Base-by-base conservation (phyloP, 2,113 vertebrate species). In the Tinamus guttatus region DNA sequence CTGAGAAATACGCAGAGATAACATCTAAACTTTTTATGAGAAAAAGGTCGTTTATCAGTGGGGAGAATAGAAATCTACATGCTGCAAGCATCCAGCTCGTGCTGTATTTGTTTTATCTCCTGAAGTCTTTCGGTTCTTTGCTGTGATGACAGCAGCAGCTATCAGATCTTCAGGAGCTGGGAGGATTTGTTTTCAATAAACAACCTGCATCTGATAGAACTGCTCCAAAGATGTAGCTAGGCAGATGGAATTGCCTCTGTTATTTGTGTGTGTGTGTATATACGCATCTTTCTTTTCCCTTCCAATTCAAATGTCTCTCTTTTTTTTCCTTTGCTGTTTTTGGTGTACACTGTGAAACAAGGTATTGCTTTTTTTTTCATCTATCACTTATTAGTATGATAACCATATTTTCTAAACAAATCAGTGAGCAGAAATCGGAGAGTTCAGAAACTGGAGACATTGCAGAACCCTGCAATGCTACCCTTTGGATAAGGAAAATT, bases 71-170 rank as follows among this genome's bases (percentile, higher is more conserved):
- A 94, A 12, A 47, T 67, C 21, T 25, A 1, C 0, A 1, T 82
- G 85, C 69, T 95, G 54, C 58, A 64, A 88, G 65, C 38, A 7
- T 85, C 93, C 60, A 52, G 54, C 51, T 87, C 63, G 62, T 71
- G 67, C 27, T 54, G 25, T 75, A 38, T 60, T 84, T 54, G 90
- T 85, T n/a, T 78, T 59, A 49, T 92, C 81, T 89, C 64, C 65
- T 32, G 0, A 70, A 90, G 81, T 73, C 73, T 93, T 85, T 85
- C 58, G 83, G 68, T 34, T 96, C 82, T 89, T 81, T 11, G 0
- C 32, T 81, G 65, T 81, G 85, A 85, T 96, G 93, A 95, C 80
- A 94, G 89, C 51, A 82, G 82, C 4, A 75, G 78, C 87, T 96
- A 73, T 85, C 79, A 91, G 82, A 69, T 96, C 80, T 95, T 88